Conservation (phyloP, 2,797 vertebrate species). For the Myotis pilosus region DNA sequence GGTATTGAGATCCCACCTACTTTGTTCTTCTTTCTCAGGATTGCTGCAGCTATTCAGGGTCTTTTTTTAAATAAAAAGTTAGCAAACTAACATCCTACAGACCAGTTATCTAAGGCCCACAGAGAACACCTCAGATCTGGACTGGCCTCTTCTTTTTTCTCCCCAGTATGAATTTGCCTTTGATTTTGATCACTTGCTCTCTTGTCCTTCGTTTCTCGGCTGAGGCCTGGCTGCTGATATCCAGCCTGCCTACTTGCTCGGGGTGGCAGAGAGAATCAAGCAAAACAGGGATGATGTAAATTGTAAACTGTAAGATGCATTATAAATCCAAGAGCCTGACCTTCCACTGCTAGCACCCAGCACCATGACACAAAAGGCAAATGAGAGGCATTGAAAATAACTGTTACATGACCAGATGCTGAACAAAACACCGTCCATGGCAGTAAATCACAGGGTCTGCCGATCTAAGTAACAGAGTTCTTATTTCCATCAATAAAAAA, state of each 20-base stretch:
- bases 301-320: accelerated
- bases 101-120: not conserved
- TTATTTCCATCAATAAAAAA: constrained; percentile 35
- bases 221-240: not conserved
- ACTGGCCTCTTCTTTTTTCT: not conserved
- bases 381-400: not conserved
- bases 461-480: not conserved
- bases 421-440: not conserved
- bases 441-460: constrained; percentile 28
- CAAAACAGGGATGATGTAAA: not conserved
- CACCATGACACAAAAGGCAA: not conserved
- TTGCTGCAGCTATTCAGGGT: too few relatives aligned
- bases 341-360: not conserved
- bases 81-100: not conserved
- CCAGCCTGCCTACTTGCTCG: not conserved
- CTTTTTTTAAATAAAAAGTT: not conserved
- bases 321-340: not conserved
- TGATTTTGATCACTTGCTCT: not conserved
- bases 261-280: not conserved
- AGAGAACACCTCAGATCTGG: not conserved
- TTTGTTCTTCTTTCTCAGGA: too few relatives aligned
- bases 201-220: constrained; percentile 9
- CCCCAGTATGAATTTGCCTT: not conserved
- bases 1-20: too few relatives aligned
- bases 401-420: constrained; percentile 1